Conservation (phyloP, 2,888 invertebrate species). For the Argyresthia goedartella region DNA sequence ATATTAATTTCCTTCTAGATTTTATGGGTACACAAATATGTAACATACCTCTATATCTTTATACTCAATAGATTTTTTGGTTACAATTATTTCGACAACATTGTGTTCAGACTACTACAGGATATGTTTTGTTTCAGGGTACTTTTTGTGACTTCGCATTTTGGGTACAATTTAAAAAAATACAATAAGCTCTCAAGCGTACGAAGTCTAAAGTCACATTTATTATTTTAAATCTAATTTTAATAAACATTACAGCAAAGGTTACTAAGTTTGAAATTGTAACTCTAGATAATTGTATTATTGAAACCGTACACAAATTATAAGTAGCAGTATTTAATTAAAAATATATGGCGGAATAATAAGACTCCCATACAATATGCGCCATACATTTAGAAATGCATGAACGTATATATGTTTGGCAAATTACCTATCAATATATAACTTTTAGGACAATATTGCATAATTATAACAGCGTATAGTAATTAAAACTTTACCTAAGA, state of each 20-base stretch:
- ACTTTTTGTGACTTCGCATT: too few relatives aligned
- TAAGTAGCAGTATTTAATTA: conserved; percentile 10
- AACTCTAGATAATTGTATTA: conserved; percentile 7
- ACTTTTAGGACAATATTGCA: background rate
- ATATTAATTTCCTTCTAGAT: too few relatives aligned
- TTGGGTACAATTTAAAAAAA: too few relatives aligned
- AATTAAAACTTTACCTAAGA: conserved; percentile 45
- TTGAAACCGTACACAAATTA: conserved; percentile 2
- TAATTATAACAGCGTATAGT: conserved; percentile 22
- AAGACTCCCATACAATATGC: too few relatives aligned
- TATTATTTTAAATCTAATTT: conserved; percentile 45
- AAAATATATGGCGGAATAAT: conserved; percentile 13
- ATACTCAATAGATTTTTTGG: too few relatives aligned
- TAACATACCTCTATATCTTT: too few relatives aligned
- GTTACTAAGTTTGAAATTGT: conserved; percentile 20
- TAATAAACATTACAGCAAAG: conserved; percentile 30
- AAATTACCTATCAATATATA: conserved; percentile 1
- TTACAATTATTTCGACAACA: too few relatives aligned
- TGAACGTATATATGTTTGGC: background rate
- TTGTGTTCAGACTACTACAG: too few relatives aligned
- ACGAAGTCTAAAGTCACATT: conserved; percentile 61
- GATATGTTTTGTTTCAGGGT: too few relatives aligned
- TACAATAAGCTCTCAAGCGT: conserved; percentile 10
- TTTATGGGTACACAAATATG: too few relatives aligned
- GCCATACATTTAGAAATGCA: background rate